Conservation (phyloP, 1,140 invertebrate species). For the Diprion similis region DNA sequence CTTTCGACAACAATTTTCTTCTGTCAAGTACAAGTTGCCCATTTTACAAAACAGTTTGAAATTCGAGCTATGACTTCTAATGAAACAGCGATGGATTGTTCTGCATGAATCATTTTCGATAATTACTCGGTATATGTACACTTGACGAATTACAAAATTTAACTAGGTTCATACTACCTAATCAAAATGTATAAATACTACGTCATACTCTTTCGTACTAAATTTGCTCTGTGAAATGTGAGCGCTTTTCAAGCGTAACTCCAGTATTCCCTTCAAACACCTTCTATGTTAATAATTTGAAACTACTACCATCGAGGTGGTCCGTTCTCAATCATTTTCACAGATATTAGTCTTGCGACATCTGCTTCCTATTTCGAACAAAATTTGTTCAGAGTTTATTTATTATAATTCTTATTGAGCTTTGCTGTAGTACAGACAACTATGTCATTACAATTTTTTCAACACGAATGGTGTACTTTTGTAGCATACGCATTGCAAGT, state of each 20-base stretch:
- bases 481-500: not conserved
- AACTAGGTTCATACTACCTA: not conserved
- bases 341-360: not conserved
- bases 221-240: not conserved
- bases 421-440: not conserved
- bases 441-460: not conserved
- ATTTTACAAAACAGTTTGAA: no score
- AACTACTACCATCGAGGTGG: not conserved
- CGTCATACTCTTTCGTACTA: not conserved
- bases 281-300: not conserved
- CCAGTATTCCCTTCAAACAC: not conserved
- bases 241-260: not conserved
- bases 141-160: constrained; percentile 4
- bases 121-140: not conserved
- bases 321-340: not conserved
- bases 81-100: not conserved
- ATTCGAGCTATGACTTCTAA: not conserved
- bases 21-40: no score
- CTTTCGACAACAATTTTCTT: not conserved
- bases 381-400: not conserved
- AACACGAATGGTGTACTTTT: not conserved
- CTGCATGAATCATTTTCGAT: not conserved
- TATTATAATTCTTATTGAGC: not conserved
- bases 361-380: not conserved
- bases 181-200: not conserved